phyloP scores from a whole-genome alignment of 2,113 vertebrate species.

The Barnardius zonarius region DNA sequence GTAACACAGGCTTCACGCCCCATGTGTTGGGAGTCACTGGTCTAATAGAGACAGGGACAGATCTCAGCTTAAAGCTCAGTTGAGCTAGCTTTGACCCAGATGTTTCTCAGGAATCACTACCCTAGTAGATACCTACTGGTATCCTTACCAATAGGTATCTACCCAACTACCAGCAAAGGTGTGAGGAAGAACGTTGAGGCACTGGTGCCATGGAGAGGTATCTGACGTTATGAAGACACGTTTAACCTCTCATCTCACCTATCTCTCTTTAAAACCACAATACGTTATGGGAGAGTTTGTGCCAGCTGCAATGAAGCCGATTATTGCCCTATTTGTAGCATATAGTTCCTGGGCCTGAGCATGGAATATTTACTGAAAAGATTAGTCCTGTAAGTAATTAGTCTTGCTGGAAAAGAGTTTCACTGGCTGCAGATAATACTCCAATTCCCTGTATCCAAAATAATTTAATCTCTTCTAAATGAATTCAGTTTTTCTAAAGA shows the following conservation, averaged over 20 bases:
- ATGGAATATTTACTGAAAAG: background rate
- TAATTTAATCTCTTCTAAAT: slow-evolving; percentile 42
- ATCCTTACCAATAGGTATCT: background rate
- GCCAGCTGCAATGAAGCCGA: background rate
- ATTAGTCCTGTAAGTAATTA: slow-evolving; percentile 19
- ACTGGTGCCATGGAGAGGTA: background rate
- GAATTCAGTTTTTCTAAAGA: slow-evolving; percentile 38
- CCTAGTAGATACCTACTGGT: background rate
- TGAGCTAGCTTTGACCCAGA: background rate
- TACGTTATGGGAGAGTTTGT: background rate
- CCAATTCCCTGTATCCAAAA: slow-evolving; percentile 12
- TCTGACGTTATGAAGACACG: background rate
- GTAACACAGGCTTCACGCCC: background rate
- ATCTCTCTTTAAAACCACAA: background rate
- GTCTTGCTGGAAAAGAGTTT: slow-evolving; percentile 9
- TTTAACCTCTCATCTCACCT: background rate
- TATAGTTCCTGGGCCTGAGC: background rate
- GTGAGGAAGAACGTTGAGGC: background rate
- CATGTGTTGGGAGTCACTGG: background rate
- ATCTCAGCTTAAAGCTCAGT: background rate
- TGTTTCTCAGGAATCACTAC: background rate
- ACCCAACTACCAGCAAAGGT: background rate
- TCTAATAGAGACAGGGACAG: background rate
- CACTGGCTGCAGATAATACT: background rate
- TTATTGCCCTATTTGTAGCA: background rate